A percentile compares a stretch with the other conserved stretches of the same genome.
Evolutionary conservation across 2,888 invertebrate species (phyloP).

Genomic region (Phragmatobia fuliginosa): DNA sequence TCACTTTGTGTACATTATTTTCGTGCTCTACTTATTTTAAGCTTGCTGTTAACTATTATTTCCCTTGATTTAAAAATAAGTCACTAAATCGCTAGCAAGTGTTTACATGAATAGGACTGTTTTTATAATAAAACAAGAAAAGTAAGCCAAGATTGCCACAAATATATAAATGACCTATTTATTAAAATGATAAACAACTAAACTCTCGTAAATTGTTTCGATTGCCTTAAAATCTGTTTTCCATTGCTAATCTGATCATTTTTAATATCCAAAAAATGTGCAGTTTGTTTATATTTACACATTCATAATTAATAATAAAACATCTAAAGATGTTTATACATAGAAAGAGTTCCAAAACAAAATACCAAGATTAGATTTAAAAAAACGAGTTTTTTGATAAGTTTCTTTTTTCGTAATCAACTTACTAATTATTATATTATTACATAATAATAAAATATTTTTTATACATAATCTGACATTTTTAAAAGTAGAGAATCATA

Average conservation of each 20-base stretch:
- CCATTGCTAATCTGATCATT: background rate
- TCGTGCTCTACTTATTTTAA: constrained; percentile 83
- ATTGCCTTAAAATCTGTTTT: background rate
- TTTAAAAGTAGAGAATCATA: background rate
- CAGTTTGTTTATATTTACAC: background rate
- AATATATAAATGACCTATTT: constrained; percentile 6
- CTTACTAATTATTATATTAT: too few relatives aligned
- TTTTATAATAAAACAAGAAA: background rate
- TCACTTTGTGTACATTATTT: constrained; percentile 84
- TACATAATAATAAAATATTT: too few relatives aligned
- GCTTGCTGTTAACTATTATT: constrained; percentile 57
- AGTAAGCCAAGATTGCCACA: background rate
- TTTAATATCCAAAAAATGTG: background rate
- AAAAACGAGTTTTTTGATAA: background rate
- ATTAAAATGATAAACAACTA: background rate
- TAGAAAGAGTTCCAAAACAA: background rate
- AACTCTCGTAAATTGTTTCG: background rate
- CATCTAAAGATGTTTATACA: background rate
- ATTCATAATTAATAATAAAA: background rate
- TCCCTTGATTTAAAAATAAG: constrained; percentile 18
- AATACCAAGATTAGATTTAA: background rate
- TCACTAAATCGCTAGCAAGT: background rate
- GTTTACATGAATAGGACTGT: background rate
- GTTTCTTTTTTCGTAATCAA: too few relatives aligned
- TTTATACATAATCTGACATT: background rate